Conservation (phyloP, 2,797 vertebrate species). For the Pteropus rufus region DNA sequence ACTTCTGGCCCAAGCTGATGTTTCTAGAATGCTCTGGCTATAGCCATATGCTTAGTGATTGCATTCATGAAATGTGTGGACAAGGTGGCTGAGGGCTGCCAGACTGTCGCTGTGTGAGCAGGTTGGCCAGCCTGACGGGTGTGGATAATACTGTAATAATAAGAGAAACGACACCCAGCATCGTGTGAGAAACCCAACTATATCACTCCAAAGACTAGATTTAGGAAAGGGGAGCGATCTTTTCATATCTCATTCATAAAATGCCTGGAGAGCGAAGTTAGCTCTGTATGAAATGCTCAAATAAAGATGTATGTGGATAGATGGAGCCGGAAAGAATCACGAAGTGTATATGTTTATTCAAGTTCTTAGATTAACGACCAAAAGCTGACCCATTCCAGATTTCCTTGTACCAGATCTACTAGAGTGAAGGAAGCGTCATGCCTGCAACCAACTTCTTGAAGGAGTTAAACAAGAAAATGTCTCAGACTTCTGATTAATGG, state of each 20-base stretch:
- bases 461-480: constrained; percentile 79
- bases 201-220: background rate
- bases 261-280: background rate
- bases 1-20: constrained; percentile 36
- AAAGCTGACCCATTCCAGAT: background rate
- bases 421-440: background rate
- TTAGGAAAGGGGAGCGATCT: background rate
- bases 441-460: constrained; percentile 69
- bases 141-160: constrained; percentile 38
- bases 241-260: background rate
- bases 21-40: constrained; percentile 64
- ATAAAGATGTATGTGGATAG: background rate
- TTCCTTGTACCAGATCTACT: background rate
- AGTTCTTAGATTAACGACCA: background rate
- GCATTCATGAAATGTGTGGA: constrained; percentile 69
- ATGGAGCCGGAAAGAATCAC: background rate
- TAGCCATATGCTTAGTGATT: constrained; percentile 58
- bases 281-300: background rate
- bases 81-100: constrained; percentile 67
- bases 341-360: background rate
- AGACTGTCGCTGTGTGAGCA: constrained; percentile 45
- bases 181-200: constrained; percentile 40
- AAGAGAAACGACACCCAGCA: constrained; percentile 18
- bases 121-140: constrained; percentile 12
- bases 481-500: constrained; percentile 84